Base-by-base conservation (phyloP, 2,888 invertebrate species). In the Prosapia bicincta region DNA sequence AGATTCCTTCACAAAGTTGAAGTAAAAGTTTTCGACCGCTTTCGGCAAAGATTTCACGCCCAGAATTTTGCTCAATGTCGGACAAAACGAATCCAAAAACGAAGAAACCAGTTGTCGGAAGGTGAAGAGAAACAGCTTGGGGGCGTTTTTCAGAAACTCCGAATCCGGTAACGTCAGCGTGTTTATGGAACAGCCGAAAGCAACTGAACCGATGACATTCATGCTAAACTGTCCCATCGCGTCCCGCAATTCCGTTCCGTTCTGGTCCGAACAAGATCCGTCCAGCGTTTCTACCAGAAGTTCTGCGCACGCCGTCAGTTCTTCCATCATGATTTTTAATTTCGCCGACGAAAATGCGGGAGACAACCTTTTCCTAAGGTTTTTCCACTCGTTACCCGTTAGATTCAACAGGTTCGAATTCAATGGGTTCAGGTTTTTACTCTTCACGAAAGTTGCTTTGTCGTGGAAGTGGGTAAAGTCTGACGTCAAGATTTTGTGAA, bases 21-120 rank as follows among this genome's bases (percentile, higher is more conserved):
- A 83, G 75, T 89, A 89, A 80, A 89, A 90, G 1, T 84, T 79
- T 38, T 69, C 72, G 26, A 65, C 15, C 15, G 38, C 54, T 69
- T 71, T n/a, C 26, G 43, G 23, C 25, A 43, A 24, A 1, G 5
- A 5, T 25, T 28, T 3, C 6, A 66, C 10, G 7, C 30, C 13
- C 0, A 25, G 23, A 7, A 25, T n/a, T 0, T 70, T 1, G 13
- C 15, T 32, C 26, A 73, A 68, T 25, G 9, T 32, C 1, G 26
- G 66, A 26, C 32, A 66, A 5, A 70, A 54, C n/a, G 54, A 20
- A 9, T 5, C 1, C 1, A 54, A n/a, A 54, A 54, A 54, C 1
- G 20, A 5, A 5, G n/a, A 2, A 1, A 54, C 1, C n/a, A 20
- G 1, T 5, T n/a, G 20, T 6, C 54, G 54, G 20, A 54, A 54